phyloP scores from a whole-genome alignment of 2,797 vertebrate genomes.

The Australoheros facetus region DNA sequence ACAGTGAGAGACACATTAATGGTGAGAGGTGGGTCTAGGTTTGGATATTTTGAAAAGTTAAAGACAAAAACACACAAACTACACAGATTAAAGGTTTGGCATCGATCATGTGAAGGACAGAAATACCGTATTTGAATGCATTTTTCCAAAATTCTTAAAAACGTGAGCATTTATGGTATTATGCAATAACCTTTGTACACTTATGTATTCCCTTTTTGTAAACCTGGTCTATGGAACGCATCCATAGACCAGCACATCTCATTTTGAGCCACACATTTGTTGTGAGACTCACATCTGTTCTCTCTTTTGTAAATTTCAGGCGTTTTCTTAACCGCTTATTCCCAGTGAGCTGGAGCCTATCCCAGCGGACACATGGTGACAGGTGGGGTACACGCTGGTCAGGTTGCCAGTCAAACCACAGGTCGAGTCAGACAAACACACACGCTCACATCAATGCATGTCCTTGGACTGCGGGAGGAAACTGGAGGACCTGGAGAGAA shows the following conservation, averaged over 20 bases:
- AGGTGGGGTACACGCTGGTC: not conserved
- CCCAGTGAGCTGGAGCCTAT: not conserved
- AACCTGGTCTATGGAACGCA: not conserved
- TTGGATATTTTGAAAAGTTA: not conserved
- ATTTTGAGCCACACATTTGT: not conserved
- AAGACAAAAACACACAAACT: not conserved
- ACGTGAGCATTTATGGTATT: not conserved
- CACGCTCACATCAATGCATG: not conserved
- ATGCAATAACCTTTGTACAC: not conserved
- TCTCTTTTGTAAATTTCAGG: not conserved
- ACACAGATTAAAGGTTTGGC: too few relatives aligned
- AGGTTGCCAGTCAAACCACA: not conserved
- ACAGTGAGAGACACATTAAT: not conserved
- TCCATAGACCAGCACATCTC: not conserved
- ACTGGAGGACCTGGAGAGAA: not conserved
- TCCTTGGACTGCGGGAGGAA: not conserved
- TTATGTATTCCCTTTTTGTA: not conserved
- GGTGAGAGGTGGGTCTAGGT: not conserved
- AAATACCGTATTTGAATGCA: not conserved
- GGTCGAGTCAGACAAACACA: not conserved
- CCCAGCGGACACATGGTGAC: not conserved
- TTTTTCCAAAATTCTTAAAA: too few relatives aligned
- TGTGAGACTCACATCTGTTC: not conserved
- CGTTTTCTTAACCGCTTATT: not conserved
- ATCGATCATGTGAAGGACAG: not conserved